Base-by-base conservation (phyloP, 30 jellyfish, hydroid and myxozoan species). In the Hydractinia symbiolongicarpus region DNA sequence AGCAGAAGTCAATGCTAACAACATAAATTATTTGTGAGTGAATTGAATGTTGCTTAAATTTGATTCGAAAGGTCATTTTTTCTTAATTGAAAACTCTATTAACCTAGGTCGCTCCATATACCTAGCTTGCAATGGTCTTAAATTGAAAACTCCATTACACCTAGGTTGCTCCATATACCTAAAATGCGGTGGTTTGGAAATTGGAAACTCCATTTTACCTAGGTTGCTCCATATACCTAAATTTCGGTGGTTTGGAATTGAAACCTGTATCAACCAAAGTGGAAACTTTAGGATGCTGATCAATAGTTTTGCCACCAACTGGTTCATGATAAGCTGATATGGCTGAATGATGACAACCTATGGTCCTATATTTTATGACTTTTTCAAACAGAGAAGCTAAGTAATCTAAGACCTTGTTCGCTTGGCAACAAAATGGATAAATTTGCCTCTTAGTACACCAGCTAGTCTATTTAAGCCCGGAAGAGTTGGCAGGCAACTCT, bases 381-480 rank as follows among this genome's bases (percentile, higher is more conserved):
- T 50, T 21, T 60, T 77, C 73, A 77, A 54, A 77, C 53, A 77
- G 54, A 44, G n/a, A 50, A 55, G 85, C 78, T 9, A 77, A 76
- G 78, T 53, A 77, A 57, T 77, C 60, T 61, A 77, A 40, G 72
- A 77, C 60, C 54, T 54, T 14, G 54, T 57, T 77, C 60, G 54
- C 13, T 58, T 66, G 16, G 73, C 85, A 81, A 17, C 78, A 55
- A 69, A 66, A 81, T 51, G 89, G 89, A 81, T 67, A 55, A 78
- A 62, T 80, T 55, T 78, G 81, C 54, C 60, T 60, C 61, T 56
- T 55, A 78, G 55, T 17, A 78, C 86, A 78, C 86, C 86, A 77
- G 86, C 86, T 53, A 81, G 83, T 56, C 66, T 80, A 77, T 80
- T 77, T 77, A 16, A 79, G 68, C 86, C 86, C 55, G 86, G 86